Evolutionary conservation across 92 coral and sea anemone species (phyloP).

Genomic region (Porites divaricata): DNA sequence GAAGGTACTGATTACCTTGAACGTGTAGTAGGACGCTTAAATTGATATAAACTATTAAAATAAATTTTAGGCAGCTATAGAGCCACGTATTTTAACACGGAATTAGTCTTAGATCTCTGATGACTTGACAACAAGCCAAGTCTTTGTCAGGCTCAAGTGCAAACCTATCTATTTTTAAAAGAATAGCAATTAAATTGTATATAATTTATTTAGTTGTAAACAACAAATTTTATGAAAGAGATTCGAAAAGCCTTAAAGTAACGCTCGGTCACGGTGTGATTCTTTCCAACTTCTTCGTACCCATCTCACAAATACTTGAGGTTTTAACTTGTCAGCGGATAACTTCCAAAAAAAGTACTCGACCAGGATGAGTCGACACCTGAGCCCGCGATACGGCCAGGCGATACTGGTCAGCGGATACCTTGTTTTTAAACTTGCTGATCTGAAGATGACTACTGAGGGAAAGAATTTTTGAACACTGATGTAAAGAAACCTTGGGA

Average conservation of each 20-base stretch:
- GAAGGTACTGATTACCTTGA: not conserved
- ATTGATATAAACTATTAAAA: not conserved
- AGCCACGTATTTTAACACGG: not conserved
- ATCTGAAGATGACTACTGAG: no score
- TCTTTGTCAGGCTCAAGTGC: not conserved
- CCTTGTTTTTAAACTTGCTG: no score
- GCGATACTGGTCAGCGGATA: no score
- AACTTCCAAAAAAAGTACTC: no score
- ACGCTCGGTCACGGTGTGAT: not conserved
- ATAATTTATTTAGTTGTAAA: not conserved
- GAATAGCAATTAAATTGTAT: conserved; percentile 1
- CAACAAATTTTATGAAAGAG: not conserved
- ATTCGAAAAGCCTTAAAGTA: not conserved
- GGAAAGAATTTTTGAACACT: no score
- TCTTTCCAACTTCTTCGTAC: not conserved
- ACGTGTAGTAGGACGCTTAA: not conserved
- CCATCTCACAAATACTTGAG: no score
- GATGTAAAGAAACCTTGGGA: no score
- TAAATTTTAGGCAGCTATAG: not conserved
- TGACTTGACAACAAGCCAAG: conserved; percentile 1
- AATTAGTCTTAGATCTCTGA: not conserved
- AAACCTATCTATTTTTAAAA: not conserved
- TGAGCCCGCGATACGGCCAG: no score
- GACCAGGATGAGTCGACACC: no score
- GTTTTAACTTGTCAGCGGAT: no score